Conservation (phyloP, 2,797 vertebrate species). For the Geotrypetes seraphini region DNA sequence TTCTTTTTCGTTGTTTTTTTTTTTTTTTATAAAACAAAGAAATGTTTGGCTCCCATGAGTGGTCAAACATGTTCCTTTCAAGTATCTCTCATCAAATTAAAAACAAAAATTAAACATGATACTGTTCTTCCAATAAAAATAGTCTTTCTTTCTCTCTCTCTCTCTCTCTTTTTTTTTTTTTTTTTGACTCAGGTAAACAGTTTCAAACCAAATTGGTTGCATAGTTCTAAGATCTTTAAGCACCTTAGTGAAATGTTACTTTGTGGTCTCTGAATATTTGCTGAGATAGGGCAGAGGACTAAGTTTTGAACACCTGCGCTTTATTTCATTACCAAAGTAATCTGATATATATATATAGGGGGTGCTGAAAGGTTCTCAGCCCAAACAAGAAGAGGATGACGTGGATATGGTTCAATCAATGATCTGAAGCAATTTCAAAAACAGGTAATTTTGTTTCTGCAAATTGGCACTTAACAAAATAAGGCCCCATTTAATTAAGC, state of each 20-base stretch:
- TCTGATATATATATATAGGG: background rate
- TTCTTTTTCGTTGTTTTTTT: slow-evolving; percentile 40
- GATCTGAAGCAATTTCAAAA: too few species aligned
- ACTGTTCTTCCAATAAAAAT: slow-evolving; percentile 63
- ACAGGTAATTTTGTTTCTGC: too few species aligned
- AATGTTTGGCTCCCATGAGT: slow-evolving; percentile 97
- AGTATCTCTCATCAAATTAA: slow-evolving; percentile 85
- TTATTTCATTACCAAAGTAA: slow-evolving; percentile 18
- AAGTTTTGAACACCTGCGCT: slow-evolving; percentile 50
- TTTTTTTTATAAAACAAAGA: slow-evolving; percentile 72
- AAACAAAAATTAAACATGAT: slow-evolving; percentile 63
- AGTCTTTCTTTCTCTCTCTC: too few species aligned
- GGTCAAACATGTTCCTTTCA: slow-evolving; percentile 96
- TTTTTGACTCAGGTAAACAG: slow-evolving; percentile 76
- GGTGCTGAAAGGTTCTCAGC: too few species aligned
- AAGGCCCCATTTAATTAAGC: too few species aligned
- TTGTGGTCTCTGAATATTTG: slow-evolving; percentile 56
- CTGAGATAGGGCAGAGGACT: slow-evolving; percentile 55
- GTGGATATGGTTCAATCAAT: too few species aligned
- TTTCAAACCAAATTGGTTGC: slow-evolving; percentile 89
- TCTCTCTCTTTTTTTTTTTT: too few species aligned
- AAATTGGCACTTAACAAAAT: too few species aligned
- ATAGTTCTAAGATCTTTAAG: slow-evolving; percentile 94
- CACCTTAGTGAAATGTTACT: slow-evolving; percentile 75
- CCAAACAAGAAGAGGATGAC: too few species aligned